phyloP scores from a whole-genome alignment of 2,888 invertebrate genomes.

The Brachyptera putata region DNA sequence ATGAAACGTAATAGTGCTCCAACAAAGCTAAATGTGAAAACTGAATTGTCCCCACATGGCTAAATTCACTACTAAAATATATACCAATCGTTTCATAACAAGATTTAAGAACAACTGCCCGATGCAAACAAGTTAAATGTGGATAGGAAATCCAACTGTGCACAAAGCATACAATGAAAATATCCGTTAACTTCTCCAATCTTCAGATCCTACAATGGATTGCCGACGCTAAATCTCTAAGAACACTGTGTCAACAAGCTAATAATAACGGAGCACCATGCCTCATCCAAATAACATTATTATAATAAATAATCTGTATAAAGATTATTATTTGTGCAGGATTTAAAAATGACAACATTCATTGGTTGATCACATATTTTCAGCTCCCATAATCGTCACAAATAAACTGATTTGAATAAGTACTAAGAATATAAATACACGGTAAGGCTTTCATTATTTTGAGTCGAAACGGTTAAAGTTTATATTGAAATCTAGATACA shows the following conservation, averaged over 20 bases:
- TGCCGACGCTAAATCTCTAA: neutral
- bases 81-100: neutral
- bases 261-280: slow-evolving; percentile 29
- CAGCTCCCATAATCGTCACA: slow-evolving; percentile 42
- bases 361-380: slow-evolving; percentile 42
- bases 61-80: neutral
- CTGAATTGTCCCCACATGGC: neutral
- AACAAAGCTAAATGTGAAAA: neutral
- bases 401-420: slow-evolving; percentile 20
- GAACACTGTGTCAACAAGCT: neutral
- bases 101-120: neutral
- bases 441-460: slow-evolving; percentile 16
- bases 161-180: neutral
- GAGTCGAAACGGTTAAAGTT: slow-evolving; percentile 20
- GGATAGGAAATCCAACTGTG: neutral
- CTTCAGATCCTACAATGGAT: neutral
- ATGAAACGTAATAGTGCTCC: slow-evolving; percentile 26
- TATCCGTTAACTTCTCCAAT: neutral
- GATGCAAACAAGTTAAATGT: neutral
- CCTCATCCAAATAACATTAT: slow-evolving; percentile 36
- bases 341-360: slow-evolving; percentile 44
- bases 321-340: slow-evolving; percentile 41
- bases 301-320: slow-evolving; percentile 34
- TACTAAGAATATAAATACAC: slow-evolving; percentile 22
- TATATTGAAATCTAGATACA: slow-evolving; percentile 27